Conservation (phyloP, 92 coral and sea anemone genomes). For the Parazoanthus darwini region DNA sequence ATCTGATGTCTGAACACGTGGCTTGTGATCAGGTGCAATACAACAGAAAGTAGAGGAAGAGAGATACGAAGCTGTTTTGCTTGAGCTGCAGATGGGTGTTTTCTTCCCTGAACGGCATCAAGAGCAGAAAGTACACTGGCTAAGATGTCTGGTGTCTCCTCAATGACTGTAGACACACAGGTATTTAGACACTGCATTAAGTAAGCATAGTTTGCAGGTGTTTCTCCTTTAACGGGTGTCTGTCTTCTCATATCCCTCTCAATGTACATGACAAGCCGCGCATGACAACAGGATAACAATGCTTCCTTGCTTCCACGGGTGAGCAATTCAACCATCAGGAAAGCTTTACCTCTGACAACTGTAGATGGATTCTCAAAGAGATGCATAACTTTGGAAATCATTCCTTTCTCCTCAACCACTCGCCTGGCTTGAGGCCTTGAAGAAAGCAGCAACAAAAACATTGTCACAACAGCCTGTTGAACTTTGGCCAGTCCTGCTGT, state of each 20-base stretch:
- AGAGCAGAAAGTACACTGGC: constrained; percentile 72
- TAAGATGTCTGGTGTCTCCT: constrained; percentile 71
- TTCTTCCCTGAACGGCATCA: constrained; percentile 88
- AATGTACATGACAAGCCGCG: constrained; percentile 82
- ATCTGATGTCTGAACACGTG: constrained; percentile 79
- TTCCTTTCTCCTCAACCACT: constrained; percentile 81
- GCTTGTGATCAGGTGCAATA: constrained; percentile 92
- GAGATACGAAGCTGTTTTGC: constrained; percentile 88
- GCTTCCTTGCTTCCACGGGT: constrained; percentile 70
- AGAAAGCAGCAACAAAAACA: constrained; percentile 85
- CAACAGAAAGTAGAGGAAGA: constrained; percentile 85
- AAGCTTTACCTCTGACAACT: constrained; percentile 86
- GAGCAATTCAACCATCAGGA: constrained; percentile 62
- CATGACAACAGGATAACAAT: constrained; percentile 85
- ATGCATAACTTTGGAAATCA: constrained; percentile 80
- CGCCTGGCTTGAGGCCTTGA: constrained; percentile 85
- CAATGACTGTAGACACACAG: constrained; percentile 73
- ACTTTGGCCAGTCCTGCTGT: constrained; percentile 84
- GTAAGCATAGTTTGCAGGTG: constrained; percentile 69
- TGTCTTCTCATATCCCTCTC: constrained; percentile 86
- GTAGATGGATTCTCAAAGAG: constrained; percentile 88
- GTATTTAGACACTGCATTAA: constrained; percentile 74
- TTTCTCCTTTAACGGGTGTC: constrained; percentile 82
- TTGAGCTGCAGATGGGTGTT: constrained; percentile 96
- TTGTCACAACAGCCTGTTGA: constrained; percentile 88